Base-by-base conservation (phyloP, 2,888 invertebrate genomes). In the Caenorhabditis sinica region DNA sequence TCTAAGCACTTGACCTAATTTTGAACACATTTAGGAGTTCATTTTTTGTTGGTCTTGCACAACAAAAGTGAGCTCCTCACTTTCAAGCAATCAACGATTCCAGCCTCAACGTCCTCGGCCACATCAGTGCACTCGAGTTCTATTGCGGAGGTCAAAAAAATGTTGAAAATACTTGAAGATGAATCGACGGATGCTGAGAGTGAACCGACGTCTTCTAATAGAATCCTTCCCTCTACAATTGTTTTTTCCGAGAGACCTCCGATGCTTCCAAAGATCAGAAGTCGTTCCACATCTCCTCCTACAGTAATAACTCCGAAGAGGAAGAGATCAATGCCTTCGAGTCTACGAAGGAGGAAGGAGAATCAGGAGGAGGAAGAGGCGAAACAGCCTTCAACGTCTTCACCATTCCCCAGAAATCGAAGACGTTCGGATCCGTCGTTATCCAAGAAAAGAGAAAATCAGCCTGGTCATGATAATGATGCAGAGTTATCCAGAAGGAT, bases 101-200 rank as follows among this genome's bases (percentile, higher is more conserved):
- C 40, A 40, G 40, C 40, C 13, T 40, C 40, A 13, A 40, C 6
- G 6, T 40, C 51, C 53, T 68, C 68, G 11, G 53, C 51, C 68
- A 68, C 68, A 36, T 53, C 68, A 9, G 53, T 51, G 13, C 53
- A 72, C 36, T 51, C 56, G 11, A 65, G n/a, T 25, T 53, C 56
- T 1, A 23, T 79, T 11, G 58, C 53, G 9, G 71, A 79, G 30
- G 40, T 79, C 5, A 63, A 69, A 17, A 79, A 79, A 45, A 71
- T 63, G 8, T 56, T 79, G 33, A 79, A 79, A 33, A 79, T 71
- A 43, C 71, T 79, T 40, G 79, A 79, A 63, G 79, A 79, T 61
- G 79, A 79, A 40, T 63, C 71, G 9, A 79, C 71, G 30, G 79
- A 79, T 17, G 56, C 71, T 23, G 79, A 79, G 25, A 61, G 61